Base-by-base conservation (phyloP, 2,113 vertebrate genomes). In the Rhabdomys dilectus region DNA sequence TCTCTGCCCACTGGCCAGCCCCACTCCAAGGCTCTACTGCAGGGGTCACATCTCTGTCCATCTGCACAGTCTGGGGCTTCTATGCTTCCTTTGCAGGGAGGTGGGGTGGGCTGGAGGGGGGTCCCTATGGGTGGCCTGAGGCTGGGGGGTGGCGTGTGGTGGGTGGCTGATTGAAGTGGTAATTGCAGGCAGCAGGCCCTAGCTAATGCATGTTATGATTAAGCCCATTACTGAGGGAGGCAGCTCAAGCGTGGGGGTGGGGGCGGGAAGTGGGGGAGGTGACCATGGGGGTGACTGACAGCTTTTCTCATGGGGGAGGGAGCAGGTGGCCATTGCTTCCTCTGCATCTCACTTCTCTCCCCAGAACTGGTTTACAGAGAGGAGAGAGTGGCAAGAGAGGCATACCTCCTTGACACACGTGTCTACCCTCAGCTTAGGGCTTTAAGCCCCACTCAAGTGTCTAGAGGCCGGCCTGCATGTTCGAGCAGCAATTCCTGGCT, bases 121-220 rank as follows among this genome's bases (percentile, higher is more conserved):
- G 82, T 93, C 78, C 97, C 97, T 96, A 97, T 91, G 97, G 98
- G 98, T 96, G 97, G 97, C 97, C 97, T 78, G 97, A 97, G 96
- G 93, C 98, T 94, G 80, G 96, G 84, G 96, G 98, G 94, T 0
- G 36, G 91, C 0, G 6, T 85, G 93, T 86, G 93, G 95, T 91
- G 97, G 98, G 96, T 93, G 95, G 93, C 96, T 98, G 97, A 97
- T 98, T 98, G 98, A 98, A 98, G 97, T 91, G 17, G 98, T 99
- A 99, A 99, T 99, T 99, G 98, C 98, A 98, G 96, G 97, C 96
- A 97, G 98, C 97, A 95, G 96, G 98, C 97, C 97, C 86, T 92
- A 72, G 98, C 98, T 98, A 98, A 99, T 98, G 98, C 97, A 95
- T 98, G 98, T 98, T 98, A 98, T 99, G 98, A 98, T 97, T 98